Conservation (phyloP, 2,113 vertebrate species). For the Hyperopisus bebe region DNA sequence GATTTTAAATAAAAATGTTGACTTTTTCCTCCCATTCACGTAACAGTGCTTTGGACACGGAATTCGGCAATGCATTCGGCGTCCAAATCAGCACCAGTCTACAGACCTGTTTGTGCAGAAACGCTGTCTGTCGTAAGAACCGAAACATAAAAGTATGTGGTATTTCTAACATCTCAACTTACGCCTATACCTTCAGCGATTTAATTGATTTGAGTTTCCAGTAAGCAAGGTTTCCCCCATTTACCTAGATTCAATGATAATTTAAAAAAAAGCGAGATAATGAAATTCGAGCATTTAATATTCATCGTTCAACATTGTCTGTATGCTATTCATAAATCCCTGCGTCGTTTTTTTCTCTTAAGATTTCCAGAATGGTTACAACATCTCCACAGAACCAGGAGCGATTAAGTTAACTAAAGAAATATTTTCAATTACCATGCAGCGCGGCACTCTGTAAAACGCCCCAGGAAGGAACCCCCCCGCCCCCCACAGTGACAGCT, state of each 20-base stretch:
- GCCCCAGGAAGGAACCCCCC: conserved; percentile 24
- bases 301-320: neutral
- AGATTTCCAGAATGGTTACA: neutral
- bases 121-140: neutral
- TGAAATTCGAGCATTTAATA: neutral
- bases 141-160: neutral
- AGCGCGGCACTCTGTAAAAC: neutral
- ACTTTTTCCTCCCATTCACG: neutral
- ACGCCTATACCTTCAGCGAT: neutral
- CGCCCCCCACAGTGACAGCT: conserved; percentile 35
- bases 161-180: neutral
- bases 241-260: neutral
- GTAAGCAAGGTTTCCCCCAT: neutral
- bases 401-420: neutral
- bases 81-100: conserved; percentile 25
- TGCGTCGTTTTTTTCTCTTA: neutral
- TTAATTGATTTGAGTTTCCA: neutral
- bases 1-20: neutral
- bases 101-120: conserved; percentile 24
- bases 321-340: neutral
- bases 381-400: neutral
- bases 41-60: neutral
- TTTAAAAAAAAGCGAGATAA: neutral
- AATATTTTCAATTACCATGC: conserved; percentile 14
- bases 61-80: neutral